Percentiles rank a stretch among this genome's conserved stretches.
phyloP scores from a whole-genome alignment of 30 jellyfish, hydroid and myxozoan genomes.

The Cassiopea xamachana region DNA sequence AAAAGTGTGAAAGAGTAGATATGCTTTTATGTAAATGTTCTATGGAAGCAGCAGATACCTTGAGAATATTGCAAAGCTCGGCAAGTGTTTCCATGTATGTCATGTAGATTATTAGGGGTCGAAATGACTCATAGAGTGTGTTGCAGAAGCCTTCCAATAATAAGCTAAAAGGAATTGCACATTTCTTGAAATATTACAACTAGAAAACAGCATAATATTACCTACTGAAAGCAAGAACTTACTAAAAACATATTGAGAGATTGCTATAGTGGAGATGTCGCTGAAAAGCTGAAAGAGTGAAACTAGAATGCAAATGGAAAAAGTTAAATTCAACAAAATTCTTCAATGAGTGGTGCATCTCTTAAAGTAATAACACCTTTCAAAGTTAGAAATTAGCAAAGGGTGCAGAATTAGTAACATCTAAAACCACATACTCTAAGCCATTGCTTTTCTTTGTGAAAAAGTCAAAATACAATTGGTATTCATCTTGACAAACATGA shows the following conservation, averaged over 20 bases:
- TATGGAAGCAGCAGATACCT: conserved; percentile 29
- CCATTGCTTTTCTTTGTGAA: conserved; percentile 77
- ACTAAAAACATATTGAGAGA: too few species aligned
- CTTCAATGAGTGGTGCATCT: too few species aligned
- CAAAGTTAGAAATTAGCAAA: too few species aligned
- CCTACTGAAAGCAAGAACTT: not conserved
- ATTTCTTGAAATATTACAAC: not conserved
- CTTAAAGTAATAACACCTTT: too few species aligned
- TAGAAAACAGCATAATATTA: not conserved
- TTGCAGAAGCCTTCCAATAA: conserved; percentile 88
- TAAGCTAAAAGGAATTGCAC: conserved; percentile 31
- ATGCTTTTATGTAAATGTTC: not conserved
- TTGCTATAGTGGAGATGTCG: too few species aligned
- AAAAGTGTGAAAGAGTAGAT: too few species aligned
- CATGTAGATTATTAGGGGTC: conserved; percentile 93
- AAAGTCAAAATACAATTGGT: conserved; percentile 90
- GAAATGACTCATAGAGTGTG: conserved; percentile 87
- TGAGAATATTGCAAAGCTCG: conserved; percentile 89
- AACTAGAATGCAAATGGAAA: too few species aligned
- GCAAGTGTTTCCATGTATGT: conserved; percentile 98
- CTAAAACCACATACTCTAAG: conserved; percentile 76
- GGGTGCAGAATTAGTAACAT: too few species aligned
- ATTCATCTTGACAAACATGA: conserved; percentile 93
- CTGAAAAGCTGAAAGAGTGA: too few species aligned
- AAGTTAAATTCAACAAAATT: too few species aligned